A percentile compares a stretch with the other conserved stretches of the same genome.
Evolutionary conservation across 2,797 vertebrate genomes (phyloP).

Genomic region (Hafferia zeledoni): DNA sequence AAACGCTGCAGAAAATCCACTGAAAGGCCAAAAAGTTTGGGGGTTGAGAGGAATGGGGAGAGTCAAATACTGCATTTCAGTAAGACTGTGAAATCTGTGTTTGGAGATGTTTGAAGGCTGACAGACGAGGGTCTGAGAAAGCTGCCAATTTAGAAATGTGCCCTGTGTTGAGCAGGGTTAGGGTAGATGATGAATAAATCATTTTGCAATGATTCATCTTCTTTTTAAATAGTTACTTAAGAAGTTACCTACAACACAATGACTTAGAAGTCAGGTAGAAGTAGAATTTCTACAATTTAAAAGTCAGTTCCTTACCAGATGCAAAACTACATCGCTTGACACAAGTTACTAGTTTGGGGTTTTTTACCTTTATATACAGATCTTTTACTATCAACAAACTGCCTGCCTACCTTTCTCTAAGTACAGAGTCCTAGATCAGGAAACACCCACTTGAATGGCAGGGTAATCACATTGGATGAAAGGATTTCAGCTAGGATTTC

Average conservation of each 20-base stretch:
- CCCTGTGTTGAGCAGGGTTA: not conserved
- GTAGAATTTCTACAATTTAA: not conserved
- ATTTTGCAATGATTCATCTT: not conserved
- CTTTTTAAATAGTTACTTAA: not conserved
- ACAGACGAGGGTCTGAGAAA: not conserved
- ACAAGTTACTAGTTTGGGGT: not conserved
- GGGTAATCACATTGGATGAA: not conserved
- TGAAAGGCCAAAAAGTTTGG: not conserved
- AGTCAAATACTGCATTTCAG: not conserved
- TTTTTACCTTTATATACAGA: not conserved
- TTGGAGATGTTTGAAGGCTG: not conserved
- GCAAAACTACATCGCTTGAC: not conserved
- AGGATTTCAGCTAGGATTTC: slow-evolving; percentile 12
- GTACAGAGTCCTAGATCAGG: not conserved
- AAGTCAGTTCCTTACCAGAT: not conserved
- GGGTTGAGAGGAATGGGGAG: not conserved
- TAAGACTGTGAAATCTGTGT: not conserved
- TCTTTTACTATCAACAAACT: not conserved
- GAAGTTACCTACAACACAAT: not conserved
- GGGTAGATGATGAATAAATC: not conserved
- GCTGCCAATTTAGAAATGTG: not conserved
- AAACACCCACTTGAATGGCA: not conserved
- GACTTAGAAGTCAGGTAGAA: not conserved
- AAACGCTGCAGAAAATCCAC: not conserved
- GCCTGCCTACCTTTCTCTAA: not conserved